phyloP scores from a whole-genome alignment of 2,797 vertebrate species.

The Leptatherina wallacei region DNA sequence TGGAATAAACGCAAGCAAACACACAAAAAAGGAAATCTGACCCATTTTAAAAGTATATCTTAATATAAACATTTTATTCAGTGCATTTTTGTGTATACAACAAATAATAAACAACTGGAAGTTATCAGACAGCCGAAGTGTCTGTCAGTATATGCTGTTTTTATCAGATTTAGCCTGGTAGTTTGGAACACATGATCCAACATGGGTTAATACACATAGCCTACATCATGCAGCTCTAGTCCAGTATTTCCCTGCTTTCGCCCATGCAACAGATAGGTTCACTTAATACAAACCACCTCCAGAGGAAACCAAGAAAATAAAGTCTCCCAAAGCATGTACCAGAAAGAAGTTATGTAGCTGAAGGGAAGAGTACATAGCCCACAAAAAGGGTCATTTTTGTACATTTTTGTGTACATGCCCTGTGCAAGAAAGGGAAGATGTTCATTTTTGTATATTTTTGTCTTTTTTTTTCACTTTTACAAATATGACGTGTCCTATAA shows the following conservation, averaged over 20 bases:
- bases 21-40: constrained; percentile 68
- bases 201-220: constrained; percentile 96
- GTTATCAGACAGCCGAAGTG: constrained; percentile 85
- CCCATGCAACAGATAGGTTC: constrained; percentile 99
- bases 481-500: constrained; percentile 94
- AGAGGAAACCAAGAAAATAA: constrained; percentile 87
- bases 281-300: constrained; percentile 85
- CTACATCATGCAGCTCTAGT: constrained; percentile 99
- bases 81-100: constrained; percentile 99
- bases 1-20: constrained; percentile 1
- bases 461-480: constrained; percentile 83
- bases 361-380: constrained; percentile 87
- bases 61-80: constrained; percentile 99
- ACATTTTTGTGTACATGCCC: constrained; percentile 90
- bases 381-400: constrained; percentile 88
- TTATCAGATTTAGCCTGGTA: constrained; percentile 84
- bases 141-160: constrained; percentile 86
- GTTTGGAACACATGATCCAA: constrained; percentile 95
- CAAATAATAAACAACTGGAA: constrained; percentile 97
- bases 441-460: constrained; percentile 60
- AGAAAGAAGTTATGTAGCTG: constrained; percentile 84
- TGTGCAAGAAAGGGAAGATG: constrained; percentile 87
- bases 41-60: constrained; percentile 91
- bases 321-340: constrained; percentile 87
- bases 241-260: constrained; percentile 92